Conservation (phyloP, 2,888 invertebrate species). For the Tigriopus californicus region DNA sequence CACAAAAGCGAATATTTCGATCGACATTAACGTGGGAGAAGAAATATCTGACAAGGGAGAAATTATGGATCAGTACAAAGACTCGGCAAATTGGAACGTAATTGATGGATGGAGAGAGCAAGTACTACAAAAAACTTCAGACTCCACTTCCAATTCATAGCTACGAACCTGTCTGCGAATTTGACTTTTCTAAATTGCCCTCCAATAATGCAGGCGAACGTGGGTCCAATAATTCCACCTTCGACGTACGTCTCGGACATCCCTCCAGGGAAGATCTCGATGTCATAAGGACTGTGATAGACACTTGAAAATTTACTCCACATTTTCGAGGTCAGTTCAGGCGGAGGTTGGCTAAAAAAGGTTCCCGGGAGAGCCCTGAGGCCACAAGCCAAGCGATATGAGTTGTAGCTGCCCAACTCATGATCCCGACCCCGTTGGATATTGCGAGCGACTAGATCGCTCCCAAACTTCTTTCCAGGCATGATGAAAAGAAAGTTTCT, state of each 20-base stretch:
- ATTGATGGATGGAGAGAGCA: no score
- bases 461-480: slow-evolving; percentile 1
- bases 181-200: slow-evolving; percentile 1
- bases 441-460: slow-evolving; percentile 16
- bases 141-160: no score
- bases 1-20: background rate
- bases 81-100: no score
- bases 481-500: slow-evolving; percentile 7
- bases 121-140: no score
- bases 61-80: no score
- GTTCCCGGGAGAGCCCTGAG: background rate
- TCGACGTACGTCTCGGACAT: background rate
- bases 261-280: slow-evolving; percentile 11
- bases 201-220: slow-evolving; percentile 13
- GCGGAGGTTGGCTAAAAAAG: background rate
- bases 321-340: background rate
- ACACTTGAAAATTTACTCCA: background rate
- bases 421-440: slow-evolving; percentile 17
- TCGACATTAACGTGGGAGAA: slow-evolving; percentile 9
- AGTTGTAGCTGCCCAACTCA: slow-evolving; percentile 12
- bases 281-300: slow-evolving; percentile 1
- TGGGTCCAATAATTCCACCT: slow-evolving; percentile 2
- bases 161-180: background rate
- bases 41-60: background rate
- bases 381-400: background rate